phyloP scores from a whole-genome alignment of 2,797 vertebrate genomes.

The Stomatorhinus walkeri region DNA sequence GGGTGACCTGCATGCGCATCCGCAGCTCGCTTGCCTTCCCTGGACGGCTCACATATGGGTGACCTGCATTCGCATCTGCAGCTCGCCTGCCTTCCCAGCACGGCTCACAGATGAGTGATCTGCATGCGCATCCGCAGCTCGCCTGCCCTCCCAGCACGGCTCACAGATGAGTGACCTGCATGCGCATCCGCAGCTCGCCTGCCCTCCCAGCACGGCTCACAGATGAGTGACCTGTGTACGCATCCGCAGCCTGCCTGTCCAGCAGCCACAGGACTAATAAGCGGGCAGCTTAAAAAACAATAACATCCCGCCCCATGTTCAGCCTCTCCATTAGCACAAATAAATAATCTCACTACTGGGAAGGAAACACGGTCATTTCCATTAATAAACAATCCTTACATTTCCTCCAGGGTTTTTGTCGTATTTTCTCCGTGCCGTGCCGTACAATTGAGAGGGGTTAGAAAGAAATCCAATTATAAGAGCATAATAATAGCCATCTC shows the following conservation, averaged over 20 bases:
- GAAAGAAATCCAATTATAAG: constrained; percentile 53
- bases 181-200: neutral
- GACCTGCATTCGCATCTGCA: too few relatives aligned
- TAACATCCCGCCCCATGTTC: constrained; percentile 27
- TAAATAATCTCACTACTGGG: constrained; percentile 50
- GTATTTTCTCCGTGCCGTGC: constrained; percentile 47
- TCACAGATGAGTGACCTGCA: neutral
- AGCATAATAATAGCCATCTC: constrained; percentile 54
- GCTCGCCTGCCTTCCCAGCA: too few relatives aligned
- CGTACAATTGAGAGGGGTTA: constrained; percentile 44
- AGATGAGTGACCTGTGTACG: too few relatives aligned
- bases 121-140: neutral
- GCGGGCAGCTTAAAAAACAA: constrained; percentile 49
- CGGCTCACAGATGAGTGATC: neutral
- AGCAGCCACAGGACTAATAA: constrained; percentile 52
- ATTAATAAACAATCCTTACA: constrained; percentile 50
- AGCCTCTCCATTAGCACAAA: constrained; percentile 40
- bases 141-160: neutral
- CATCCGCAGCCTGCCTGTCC: constrained; percentile 14
- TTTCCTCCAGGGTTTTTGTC: constrained; percentile 40
- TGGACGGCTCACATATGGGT: too few relatives aligned
- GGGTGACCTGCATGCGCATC: too few relatives aligned
- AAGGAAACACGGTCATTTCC: constrained; percentile 39
- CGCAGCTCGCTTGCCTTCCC: too few relatives aligned
- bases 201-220: too few relatives aligned